phyloP scores from a whole-genome alignment of 1,140 invertebrate species.

The Drosophila lacteicornis region DNA sequence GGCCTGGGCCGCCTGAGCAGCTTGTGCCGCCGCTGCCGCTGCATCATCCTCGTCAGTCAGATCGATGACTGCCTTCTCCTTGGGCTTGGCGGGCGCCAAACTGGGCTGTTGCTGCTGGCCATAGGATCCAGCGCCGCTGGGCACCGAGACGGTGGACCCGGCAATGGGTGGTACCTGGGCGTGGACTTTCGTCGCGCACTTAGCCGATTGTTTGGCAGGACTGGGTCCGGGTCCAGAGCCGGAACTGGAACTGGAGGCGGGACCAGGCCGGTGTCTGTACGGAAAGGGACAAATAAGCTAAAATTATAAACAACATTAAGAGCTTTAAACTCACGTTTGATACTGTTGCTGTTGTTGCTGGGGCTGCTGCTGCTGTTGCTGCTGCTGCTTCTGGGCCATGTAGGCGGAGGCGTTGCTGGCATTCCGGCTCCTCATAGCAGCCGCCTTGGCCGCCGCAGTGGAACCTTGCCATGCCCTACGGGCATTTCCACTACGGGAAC shows the following conservation, averaged over 20 bases:
- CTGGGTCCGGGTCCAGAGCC: not conserved
- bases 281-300: not conserved
- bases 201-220: constrained; percentile 26
- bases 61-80: constrained; percentile 86
- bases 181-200: constrained; percentile 21
- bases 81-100: constrained; percentile 70
- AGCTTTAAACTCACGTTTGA: constrained; percentile 46
- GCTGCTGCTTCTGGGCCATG: constrained; percentile 37
- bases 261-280: constrained; percentile 44
- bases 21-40: constrained; percentile 48
- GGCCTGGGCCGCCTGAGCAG: constrained; percentile 37
- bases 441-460: constrained; percentile 1
- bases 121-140: constrained; percentile 25
- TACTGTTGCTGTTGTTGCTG: constrained; percentile 32
- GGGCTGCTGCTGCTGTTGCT: constrained; percentile 38
- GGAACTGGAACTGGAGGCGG: constrained; percentile 22
- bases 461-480: too few relatives aligned
- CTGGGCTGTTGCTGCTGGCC: constrained; percentile 45
- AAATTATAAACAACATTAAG: too few relatives aligned
- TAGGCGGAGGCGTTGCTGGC: constrained; percentile 9
- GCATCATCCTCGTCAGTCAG: constrained; percentile 88
- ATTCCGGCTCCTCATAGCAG: constrained; percentile 36
- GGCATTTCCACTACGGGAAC: not conserved
- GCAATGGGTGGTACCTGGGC: constrained; percentile 23
- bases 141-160: constrained; percentile 56